Evolutionary conservation across 2,797 vertebrate species (phyloP).

Genomic region (Hoplostethus atlanticus): DNA sequence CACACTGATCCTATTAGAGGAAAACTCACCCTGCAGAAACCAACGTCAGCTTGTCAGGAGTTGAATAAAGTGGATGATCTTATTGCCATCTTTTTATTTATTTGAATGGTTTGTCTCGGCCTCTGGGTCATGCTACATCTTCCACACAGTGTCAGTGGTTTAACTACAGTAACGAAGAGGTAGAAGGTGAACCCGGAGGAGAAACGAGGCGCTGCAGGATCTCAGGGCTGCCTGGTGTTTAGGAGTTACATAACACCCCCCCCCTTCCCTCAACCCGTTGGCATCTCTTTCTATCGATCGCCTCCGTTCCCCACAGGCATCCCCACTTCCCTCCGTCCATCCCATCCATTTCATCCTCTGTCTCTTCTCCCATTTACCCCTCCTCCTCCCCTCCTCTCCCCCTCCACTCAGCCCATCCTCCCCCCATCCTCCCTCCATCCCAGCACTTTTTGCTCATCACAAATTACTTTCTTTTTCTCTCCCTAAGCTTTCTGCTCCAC

Average conservation of each 20-base stretch:
- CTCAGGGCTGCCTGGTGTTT: constrained; percentile 51
- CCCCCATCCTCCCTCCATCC: constrained; percentile 12
- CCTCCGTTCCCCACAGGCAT: constrained; percentile 62
- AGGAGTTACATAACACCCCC: constrained; percentile 68
- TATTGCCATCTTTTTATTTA: constrained; percentile 21
- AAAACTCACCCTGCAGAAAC: constrained; percentile 16
- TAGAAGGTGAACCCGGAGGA: constrained; percentile 43
- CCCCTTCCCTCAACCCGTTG: constrained; percentile 31
- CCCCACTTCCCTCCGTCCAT: constrained; percentile 35
- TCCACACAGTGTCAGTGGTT: constrained; percentile 37
- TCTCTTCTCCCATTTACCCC: constrained; percentile 35
- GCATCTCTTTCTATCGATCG: constrained; percentile 65
- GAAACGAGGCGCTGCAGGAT: constrained; percentile 38
- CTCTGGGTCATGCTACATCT: constrained; percentile 25
- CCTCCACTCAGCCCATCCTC: constrained; percentile 1
- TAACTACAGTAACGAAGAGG: constrained; percentile 27
- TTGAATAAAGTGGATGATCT: too few species aligned
- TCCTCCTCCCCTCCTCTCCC: background rate
- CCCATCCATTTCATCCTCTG: constrained; percentile 64
- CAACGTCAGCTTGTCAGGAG: constrained; percentile 1
- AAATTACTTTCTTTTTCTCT: constrained; percentile 35
- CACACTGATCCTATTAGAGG: constrained; percentile 29
- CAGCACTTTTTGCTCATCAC: constrained; percentile 21
- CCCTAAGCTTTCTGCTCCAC: constrained; percentile 15
- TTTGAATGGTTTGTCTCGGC: constrained; percentile 16